Evolutionary conservation across 2,888 invertebrate species (phyloP), one percentile per base, ranked within the genome.

Genomic region (Chalcis sispes): DNA sequence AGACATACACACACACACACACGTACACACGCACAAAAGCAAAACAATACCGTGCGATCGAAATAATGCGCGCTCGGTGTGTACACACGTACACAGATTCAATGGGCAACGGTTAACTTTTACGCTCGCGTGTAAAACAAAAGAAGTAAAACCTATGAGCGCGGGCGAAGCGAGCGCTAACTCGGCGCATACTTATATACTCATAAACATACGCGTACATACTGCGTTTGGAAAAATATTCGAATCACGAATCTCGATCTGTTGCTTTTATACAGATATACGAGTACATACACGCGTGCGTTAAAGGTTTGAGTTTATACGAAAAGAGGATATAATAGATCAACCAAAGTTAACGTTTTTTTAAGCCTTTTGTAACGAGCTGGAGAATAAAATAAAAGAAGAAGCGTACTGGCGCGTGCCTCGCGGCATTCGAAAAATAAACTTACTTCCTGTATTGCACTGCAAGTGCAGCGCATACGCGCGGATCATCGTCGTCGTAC

Each of bases 201-300:
- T n/a, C n/a, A n/a, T n/a, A n/a, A n/a, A n/a, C n/a, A n/a, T n/a
- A n/a, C 48, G 18, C 18, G 36, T 10, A 20, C 59, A 23, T 2
- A 36, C 36, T 7, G 4, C 50, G 50, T 46, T 29, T 25, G 58
- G 50, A 29, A 56, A 65, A 67, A 40, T 46, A 73, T 73, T 73
- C 73, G 42, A 67, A 52, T 67, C 73, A 67, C 73, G 73, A 73
- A 18, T 61, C 46, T 27, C 18, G 18, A 64, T 72, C 46, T 72
- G 18, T 32, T 18, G 10, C 20, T n/a, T 36, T 20, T 42, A 40
- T 61, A 36, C 20, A 20, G 18, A 18, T 18, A 1, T 7, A 3
- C 1, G 56, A 67, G 23, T 2, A 13, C 1, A 18, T 40, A 48
- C 46, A 46, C 48, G 20, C 48, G 15, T 48, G 52, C 52, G 54